Conservation (phyloP, 2,113 vertebrate species). For the Entelurus aequoreus region DNA sequence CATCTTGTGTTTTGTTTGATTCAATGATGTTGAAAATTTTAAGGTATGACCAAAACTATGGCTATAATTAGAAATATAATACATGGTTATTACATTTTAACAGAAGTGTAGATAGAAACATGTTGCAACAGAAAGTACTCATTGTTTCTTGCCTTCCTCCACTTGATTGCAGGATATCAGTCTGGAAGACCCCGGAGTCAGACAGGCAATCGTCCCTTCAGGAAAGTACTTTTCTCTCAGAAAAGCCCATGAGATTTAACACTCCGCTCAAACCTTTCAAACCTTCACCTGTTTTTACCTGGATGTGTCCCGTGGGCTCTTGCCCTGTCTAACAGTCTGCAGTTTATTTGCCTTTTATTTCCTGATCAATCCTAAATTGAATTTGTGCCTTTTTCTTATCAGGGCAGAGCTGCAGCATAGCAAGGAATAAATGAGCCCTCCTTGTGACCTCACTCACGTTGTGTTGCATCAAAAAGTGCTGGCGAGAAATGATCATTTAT, state of each 20-base stretch:
- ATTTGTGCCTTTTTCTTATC: slow-evolving; percentile 28
- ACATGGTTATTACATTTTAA: too few relatives aligned
- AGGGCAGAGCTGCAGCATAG: slow-evolving; percentile 14
- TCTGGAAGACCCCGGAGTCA: slow-evolving; percentile 31
- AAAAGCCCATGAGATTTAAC: slow-evolving; percentile 45
- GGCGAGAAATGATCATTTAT: slow-evolving; percentile 13
- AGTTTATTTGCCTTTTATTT: slow-evolving; percentile 26
- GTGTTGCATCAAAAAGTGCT: slow-evolving; percentile 11
- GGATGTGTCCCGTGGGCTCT: background rate
- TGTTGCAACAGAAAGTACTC: too few relatives aligned
- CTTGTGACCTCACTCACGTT: slow-evolving; percentile 34
- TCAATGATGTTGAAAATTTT: too few relatives aligned
- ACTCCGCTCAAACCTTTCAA: slow-evolving; percentile 34
- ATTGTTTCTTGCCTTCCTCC: slow-evolving; percentile 3
- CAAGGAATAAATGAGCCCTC: slow-evolving; percentile 34
- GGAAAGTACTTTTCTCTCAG: slow-evolving; percentile 33
- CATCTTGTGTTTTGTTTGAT: too few relatives aligned
- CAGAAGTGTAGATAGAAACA: too few relatives aligned
- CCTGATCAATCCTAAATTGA: slow-evolving; percentile 35
- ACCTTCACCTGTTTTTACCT: slow-evolving; percentile 27
- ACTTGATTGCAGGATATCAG: slow-evolving; percentile 29
- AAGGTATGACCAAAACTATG: too few relatives aligned
- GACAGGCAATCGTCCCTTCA: slow-evolving; percentile 16
- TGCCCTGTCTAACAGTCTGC: too few relatives aligned
- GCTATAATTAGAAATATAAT: too few relatives aligned